A percentile compares a stretch with the other conserved stretches of the same genome.
phyloP scores from a whole-genome alignment of 2,888 invertebrate genomes.

The Euspilapteryx auroguttella region DNA sequence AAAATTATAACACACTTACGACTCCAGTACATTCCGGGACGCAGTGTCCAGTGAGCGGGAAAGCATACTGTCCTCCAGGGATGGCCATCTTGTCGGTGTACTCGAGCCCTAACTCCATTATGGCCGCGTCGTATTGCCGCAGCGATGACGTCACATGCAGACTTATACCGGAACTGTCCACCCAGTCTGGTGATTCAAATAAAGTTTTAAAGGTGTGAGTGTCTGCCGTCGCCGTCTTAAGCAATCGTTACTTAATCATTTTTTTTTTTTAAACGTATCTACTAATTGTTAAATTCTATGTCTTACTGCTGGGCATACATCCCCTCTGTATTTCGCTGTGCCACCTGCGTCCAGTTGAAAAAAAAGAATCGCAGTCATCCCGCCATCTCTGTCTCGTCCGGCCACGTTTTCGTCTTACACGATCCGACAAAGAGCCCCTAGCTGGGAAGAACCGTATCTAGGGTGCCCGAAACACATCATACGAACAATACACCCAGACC shows the following conservation, averaged over 20 bases:
- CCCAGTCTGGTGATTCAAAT: slow-evolving; percentile 58
- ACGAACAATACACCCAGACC: too few relatives aligned
- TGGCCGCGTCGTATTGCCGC: slow-evolving; percentile 87
- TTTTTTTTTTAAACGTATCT: background rate
- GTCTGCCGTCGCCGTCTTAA: background rate
- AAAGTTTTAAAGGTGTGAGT: background rate
- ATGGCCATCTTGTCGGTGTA: slow-evolving; percentile 99
- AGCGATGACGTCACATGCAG: slow-evolving; percentile 77
- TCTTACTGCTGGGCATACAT: too few relatives aligned
- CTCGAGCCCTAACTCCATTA: slow-evolving; percentile 95
- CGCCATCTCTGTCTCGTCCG: too few relatives aligned
- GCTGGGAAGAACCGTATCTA: too few relatives aligned
- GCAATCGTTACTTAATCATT: background rate
- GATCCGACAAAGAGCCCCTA: too few relatives aligned
- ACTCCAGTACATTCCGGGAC: slow-evolving; percentile 90
- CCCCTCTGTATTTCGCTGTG: too few relatives aligned
- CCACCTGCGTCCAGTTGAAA: too few relatives aligned
- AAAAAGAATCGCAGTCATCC: too few relatives aligned
- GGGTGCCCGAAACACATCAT: too few relatives aligned
- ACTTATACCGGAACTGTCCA: slow-evolving; percentile 89
- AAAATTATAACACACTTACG: slow-evolving; percentile 44
- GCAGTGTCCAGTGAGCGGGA: slow-evolving; percentile 87
- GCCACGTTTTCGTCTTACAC: too few relatives aligned
- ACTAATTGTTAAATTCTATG: too few relatives aligned
- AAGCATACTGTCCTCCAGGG: slow-evolving; percentile 79